Evolutionary conservation across 2,797 vertebrate genomes (phyloP), one percentile per base, ranked within the genome.

Genomic region (Oryzias dopingdopingensis): DNA sequence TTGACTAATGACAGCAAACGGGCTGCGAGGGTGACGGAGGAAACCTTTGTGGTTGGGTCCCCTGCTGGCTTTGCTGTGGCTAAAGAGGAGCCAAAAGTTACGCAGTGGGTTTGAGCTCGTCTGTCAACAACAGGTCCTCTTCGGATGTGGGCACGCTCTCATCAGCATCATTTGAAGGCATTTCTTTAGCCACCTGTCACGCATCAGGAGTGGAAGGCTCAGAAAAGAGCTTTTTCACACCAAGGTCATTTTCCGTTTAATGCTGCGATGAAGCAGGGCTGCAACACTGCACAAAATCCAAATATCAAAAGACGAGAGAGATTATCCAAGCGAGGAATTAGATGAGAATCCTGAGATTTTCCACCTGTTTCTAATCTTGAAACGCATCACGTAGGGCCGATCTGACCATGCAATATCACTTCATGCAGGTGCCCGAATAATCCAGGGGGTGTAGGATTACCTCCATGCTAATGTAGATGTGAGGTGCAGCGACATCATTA

Each of bases 1-100:
- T 91, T 91, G 87, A 90, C 86, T 91, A 90, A 88, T 83, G 88
- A 90, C 86, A 88, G 85, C 79, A 84, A 83, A 74, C 82, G 84
- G 81, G 77, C 88, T 80, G 85, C 68, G 70, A 87, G 77, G 77
- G 82, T 13, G 50, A 86, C 45, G 54, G 72, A 74, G 78, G 72
- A 70, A 48, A 62, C 77, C 74, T 83, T 57, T 50, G 63, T 59
- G 65, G 72, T 69, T 70, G 76, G 72, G 72, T 82, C 65, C 59
- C 80, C 74, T 71, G 79, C 80, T 81, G 81, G 75, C 37, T 77
- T 83, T 60, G 76, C 80, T 82, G 69, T 43, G 77, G 82, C 62
- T 81, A 63, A 68, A 83, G 83, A 81, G 45, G 52, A 82, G 71
- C 68, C 83, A 67, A 86, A 89, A 89, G 84, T 89, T 89, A 90